Percentiles rank a stretch among this genome's conserved stretches.
Conservation (phyloP, 2,888 invertebrate genomes). For the Lochmaea crataegi region DNA sequence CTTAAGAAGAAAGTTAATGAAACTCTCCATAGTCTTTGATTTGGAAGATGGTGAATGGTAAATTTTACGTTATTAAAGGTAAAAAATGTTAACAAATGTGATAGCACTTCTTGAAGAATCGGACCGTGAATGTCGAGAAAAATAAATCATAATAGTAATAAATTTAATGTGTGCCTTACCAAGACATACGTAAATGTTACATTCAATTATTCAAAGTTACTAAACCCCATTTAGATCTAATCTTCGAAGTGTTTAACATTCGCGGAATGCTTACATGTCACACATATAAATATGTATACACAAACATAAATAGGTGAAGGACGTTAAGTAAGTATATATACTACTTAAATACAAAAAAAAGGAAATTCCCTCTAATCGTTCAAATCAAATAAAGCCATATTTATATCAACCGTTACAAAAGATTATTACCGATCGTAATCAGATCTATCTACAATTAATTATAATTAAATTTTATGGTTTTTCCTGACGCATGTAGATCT, state of each 20-base stretch:
- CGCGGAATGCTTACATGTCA: constrained; percentile 8
- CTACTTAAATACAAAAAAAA: not conserved
- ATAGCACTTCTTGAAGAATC: no score
- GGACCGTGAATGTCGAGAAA: no score
- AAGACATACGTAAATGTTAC: not conserved
- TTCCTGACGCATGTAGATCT: not conserved
- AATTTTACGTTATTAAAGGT: no score
- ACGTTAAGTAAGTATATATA: not conserved
- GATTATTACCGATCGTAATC: constrained; percentile 4
- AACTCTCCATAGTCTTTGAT: no score
- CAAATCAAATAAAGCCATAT: constrained; percentile 1
- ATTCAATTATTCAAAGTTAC: not conserved
- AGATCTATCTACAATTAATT: constrained; percentile 13
- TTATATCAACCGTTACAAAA: constrained; percentile 2
- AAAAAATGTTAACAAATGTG: no score
- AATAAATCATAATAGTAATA: not conserved
- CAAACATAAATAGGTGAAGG: constrained; percentile 13
- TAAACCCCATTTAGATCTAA: constrained; percentile 1
- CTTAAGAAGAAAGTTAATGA: no score
- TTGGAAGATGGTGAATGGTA: no score
- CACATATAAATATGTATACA: not conserved
- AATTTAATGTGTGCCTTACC: not conserved
- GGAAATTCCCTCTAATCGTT: not conserved
- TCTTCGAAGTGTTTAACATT: constrained; percentile 5
- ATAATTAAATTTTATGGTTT: constrained; percentile 7